Base-by-base conservation (phyloP, 2,113 vertebrate species). In the Carassius carassius region DNA sequence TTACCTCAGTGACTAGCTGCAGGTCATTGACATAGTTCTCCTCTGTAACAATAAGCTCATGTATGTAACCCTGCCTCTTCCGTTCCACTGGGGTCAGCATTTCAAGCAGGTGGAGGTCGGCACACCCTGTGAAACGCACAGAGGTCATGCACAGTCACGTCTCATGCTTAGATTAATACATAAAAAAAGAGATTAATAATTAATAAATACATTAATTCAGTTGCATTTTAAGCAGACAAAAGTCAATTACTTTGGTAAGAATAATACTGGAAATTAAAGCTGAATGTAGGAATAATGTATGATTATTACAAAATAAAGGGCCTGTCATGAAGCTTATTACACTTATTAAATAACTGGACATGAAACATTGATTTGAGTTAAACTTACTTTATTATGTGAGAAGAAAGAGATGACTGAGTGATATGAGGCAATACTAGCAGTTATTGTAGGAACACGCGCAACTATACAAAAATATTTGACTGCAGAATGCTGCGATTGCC, bases 21-120 rank as follows among this genome's bases (percentile, higher is more conserved):
- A 99, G 94, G 88, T 99, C 98, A 1, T 95, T 99, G 80, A 97
- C 98, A 0, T 99, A 99, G 93, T 99, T 99, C 91, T 99, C 98
- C 92, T 99, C 98, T 0, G 98, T 99, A 92, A 99, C 94, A 13
- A 99, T 96, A 77, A 99, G 97, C 86, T 99, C 98, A 0, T 99
- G 98, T 91, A 98, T 98, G 92, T 99, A 99, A 0, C 98, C 98
- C 89, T 99, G 98, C 63, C 98, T 91, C 92, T 99, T 99, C 86
- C 98, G 95, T 91, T 99, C 98, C 0, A 94, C 95, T 3, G 98
- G 98, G 0, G 96, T 97, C 94, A 99, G 88, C 97, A 99, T 98
- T 92, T 99, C 97, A 89, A 99, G 93, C 41, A 99, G 96, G 84
- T 99, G 98, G 76, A 99, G 94, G 91, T 99, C 98, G 1, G 98